Evolutionary conservation across 2,797 vertebrate genomes (phyloP), one percentile per base, ranked within the genome.

Genomic region (Ptychobarbus kaznakovi): DNA sequence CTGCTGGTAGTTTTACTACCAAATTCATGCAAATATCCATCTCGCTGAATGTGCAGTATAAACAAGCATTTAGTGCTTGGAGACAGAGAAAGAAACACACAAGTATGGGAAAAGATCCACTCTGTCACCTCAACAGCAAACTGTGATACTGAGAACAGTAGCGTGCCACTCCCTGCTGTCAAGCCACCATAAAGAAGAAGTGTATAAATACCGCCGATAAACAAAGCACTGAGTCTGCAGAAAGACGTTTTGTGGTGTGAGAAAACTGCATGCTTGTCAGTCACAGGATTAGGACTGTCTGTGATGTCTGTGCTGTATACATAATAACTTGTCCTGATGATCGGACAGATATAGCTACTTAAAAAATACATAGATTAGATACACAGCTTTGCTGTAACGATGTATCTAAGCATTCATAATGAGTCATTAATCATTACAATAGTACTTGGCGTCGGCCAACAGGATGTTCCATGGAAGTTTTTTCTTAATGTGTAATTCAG

Each of bases 11-110:
- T 87, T 86, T 87, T 80, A 89, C 87, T 86, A 76, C 61, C 84
- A 82, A 86, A 90, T 88, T 32, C 63, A 89, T 91, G 90, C 84
- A 90, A 88, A 92, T 88, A 65, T 86, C 32, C 22, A 9, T 78
- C 42, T 84, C 61, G 51, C 35, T 66, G 68, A 4, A 51, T 74
- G 35, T 69, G 35, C 58, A 82, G 10, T 80, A 10, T 78, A 82
- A 76, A 78, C 80, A 86, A 40, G 53, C 51, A 12, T 63, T 85
- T 63, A 80, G 40, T 40, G 77, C 86, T 85, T 46, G 38, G 13
- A 44, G 46, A 66, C 20, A n/a, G 73, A 79, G 78, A 10, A 56
- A 86, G 32, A 66, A 58, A 81, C 11, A 42, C 1, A 28, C 63
- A 22, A 61, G 53, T 79, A 40, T 83, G 81, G 81, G 56, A 86